A percentile compares a stretch with the other conserved stretches of the same genome.
Evolutionary conservation across 2,888 invertebrate genomes (phyloP).

Genomic region (Nephrotoma guestfalica): DNA sequence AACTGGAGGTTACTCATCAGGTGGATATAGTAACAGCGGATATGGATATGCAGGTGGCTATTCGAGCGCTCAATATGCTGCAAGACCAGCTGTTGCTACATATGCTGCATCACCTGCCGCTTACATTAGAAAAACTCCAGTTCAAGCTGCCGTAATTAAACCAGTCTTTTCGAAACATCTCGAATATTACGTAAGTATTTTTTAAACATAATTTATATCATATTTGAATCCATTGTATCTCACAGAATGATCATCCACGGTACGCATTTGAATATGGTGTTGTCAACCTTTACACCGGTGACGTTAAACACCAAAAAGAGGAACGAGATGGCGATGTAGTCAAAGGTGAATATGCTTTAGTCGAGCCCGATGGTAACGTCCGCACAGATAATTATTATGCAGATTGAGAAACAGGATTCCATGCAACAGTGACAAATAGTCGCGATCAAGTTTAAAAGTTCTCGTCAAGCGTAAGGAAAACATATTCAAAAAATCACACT

Average conservation of each 20-base stretch:
- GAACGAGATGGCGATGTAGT: conserved; percentile 59
- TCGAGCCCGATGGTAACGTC: conserved; percentile 60
- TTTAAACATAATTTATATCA: background rate
- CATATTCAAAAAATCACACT: background rate
- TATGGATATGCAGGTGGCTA: conserved; percentile 19
- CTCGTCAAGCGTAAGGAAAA: conserved; percentile 24
- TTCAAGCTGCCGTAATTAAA: conserved; percentile 29
- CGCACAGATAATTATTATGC: conserved; percentile 61
- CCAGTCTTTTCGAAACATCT: conserved; percentile 44
- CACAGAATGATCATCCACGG: conserved; percentile 47
- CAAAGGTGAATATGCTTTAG: conserved; percentile 50
- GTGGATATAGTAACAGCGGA: background rate
- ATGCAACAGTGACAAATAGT: conserved; percentile 54
- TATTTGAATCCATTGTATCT: background rate
- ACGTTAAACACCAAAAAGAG: conserved; percentile 58
- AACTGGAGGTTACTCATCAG: background rate
- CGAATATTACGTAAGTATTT: conserved; percentile 44
- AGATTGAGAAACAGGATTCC: conserved; percentile 66
- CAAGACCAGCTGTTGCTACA: conserved; percentile 23
- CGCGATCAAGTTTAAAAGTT: conserved; percentile 34
- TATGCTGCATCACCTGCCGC: conserved; percentile 29
- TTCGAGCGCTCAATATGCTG: conserved; percentile 24
- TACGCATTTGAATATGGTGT: conserved; percentile 62
- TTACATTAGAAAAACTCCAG: conserved; percentile 27
- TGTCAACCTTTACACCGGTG: conserved; percentile 59